Evolutionary conservation across 1,140 invertebrate species (phyloP), one percentile per base, ranked within the genome.

Genomic region (Drosophila pseudoobscura): DNA sequence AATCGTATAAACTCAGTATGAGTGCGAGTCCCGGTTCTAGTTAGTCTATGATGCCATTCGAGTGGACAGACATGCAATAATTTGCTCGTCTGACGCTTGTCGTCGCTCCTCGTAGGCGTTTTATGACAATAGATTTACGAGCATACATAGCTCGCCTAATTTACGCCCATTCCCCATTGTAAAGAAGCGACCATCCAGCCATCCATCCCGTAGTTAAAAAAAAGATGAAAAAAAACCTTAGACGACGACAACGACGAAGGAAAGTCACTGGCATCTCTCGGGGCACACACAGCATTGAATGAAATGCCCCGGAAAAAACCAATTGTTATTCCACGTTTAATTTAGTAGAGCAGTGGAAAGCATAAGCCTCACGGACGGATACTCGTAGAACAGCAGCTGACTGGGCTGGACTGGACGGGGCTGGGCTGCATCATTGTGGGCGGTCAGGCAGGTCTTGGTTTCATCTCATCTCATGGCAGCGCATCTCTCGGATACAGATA

Each of bases 241-340:
- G 11, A 47, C 60, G 60, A 46, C 41, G 35, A 58, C 41, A 46
- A 74, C 47, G 63, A 61, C 65, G 74, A 82, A 82, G 78, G 70
- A 82, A 82, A 82, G 79, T 83, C 74, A 78, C 78, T 77, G 56
- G 53, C 41, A 57, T 60, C 73, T 70, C 61, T 51, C 49, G 63
- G 44, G 39, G 35, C 35, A 61, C 24, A 61, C 24, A 50, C 55
- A 78, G 59, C 71, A 62, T 82, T 87, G 82, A 88, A 87, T 87
- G 78, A 88, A 88, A 88, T 88, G 83, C 84, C 83, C 78, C 83
- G 83, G 83, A 88, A 88, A 88, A 88, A 88, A 88, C 83, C 83
- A 88, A 88, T 88, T 88, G 83, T 74, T 73, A 73, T 82, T 75
- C 75, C 80, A 69, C 52, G 79, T 75, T 83, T 88, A 88, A 88